phyloP scores from a whole-genome alignment of 2,797 vertebrate genomes.

The Hippoglossus hippoglossus region DNA sequence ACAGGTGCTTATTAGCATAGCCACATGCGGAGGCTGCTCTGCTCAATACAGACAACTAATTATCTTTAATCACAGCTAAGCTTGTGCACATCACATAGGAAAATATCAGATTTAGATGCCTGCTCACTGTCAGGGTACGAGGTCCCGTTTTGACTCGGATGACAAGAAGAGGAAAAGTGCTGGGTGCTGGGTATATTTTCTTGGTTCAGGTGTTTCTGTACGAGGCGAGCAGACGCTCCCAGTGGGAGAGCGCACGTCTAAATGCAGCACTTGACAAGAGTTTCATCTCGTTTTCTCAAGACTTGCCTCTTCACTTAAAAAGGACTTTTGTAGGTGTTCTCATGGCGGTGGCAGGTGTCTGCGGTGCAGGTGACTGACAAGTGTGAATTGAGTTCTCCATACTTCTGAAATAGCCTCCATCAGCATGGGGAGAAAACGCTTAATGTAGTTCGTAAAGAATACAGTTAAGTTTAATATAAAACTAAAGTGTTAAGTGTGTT shows the following conservation, averaged over 20 bases:
- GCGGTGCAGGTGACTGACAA: conserved; percentile 50
- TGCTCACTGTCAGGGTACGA: conserved; percentile 25
- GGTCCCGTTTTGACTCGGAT: conserved; percentile 12
- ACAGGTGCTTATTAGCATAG: conserved; percentile 70
- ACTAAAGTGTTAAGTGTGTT: too few species aligned
- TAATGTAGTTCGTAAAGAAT: not conserved
- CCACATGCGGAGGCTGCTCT: conserved; percentile 15
- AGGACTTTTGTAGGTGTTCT: conserved; percentile 22
- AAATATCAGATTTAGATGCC: conserved; percentile 38
- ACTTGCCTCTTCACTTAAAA: conserved; percentile 42
- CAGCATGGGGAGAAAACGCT: conserved; percentile 18
- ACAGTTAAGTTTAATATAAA: too few species aligned
- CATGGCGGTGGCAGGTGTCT: conserved; percentile 20
- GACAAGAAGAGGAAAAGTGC: conserved; percentile 8
- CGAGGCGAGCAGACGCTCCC: not conserved
- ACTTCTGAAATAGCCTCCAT: not conserved
- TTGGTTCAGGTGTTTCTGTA: conserved; percentile 55
- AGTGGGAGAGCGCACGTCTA: not conserved
- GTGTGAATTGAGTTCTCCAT: conserved; percentile 52
- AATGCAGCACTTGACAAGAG: not conserved
- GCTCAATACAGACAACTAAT: conserved; percentile 57
- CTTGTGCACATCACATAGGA: conserved; percentile 27
- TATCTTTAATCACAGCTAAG: conserved; percentile 57
- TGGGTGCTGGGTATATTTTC: conserved; percentile 12
- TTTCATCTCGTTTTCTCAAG: conserved; percentile 31